Percentiles rank a stretch among this genome's conserved stretches.
Evolutionary conservation across 2,797 vertebrate genomes (phyloP).

Genomic region (Manis javanica): DNA sequence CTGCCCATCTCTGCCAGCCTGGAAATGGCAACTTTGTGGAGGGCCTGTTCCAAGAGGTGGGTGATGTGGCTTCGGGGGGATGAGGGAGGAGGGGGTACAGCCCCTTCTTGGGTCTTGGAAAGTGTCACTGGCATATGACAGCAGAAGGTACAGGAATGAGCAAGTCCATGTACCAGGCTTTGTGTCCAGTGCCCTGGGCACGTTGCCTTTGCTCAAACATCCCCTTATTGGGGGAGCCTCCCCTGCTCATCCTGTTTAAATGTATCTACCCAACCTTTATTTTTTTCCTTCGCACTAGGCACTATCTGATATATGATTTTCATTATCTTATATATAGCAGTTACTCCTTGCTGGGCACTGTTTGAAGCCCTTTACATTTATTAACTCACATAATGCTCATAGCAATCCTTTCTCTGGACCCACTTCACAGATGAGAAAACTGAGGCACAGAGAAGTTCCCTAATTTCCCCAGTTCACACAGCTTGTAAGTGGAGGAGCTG

Average conservation of each 20-base stretch:
- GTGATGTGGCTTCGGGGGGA: background rate
- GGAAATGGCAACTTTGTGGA: conserved; percentile 49
- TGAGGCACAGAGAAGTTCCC: background rate
- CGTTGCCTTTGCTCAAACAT: accelerated
- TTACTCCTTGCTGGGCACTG: background rate
- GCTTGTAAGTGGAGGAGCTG: background rate
- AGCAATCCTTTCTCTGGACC: background rate
- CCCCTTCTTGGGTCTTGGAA: background rate
- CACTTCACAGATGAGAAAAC: background rate
- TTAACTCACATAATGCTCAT: accelerated
- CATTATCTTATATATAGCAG: accelerated
- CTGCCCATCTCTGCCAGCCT: accelerated
- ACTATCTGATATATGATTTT: too few species aligned
- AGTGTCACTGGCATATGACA: accelerated
- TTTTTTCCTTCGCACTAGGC: background rate
- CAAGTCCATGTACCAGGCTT: accelerated
- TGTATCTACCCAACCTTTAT: background rate
- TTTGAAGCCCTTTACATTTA: background rate
- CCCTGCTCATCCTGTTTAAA: accelerated
- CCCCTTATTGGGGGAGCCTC: background rate
- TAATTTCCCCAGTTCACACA: background rate
- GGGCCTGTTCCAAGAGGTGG: conserved; percentile 67
- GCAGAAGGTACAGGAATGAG: background rate
- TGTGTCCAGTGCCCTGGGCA: accelerated
- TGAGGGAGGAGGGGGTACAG: accelerated